Evolutionary conservation across 2,113 vertebrate species (phyloP), one percentile per base, ranked within the genome.

Genomic region (Hydrochoerus hydrochaeris): DNA sequence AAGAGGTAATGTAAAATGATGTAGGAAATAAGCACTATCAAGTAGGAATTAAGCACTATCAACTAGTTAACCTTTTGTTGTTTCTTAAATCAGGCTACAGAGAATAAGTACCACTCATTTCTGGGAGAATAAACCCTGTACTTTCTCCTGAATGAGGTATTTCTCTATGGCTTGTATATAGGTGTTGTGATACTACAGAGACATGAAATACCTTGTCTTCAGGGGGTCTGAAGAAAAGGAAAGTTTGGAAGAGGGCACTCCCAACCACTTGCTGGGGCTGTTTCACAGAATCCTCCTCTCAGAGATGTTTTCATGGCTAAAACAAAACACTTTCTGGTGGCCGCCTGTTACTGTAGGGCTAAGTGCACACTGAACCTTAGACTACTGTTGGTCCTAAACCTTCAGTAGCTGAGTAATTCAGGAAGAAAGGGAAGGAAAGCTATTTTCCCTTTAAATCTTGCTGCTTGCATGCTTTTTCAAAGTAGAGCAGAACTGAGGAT

Each of bases 1-100:
- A 20, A 69, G 57, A 89, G 38, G 87, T 80, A 95, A 95, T 57
- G 88, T 44, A 94, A 69, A 30, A 17, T 52, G 54, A 75, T 46
- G 6, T 90, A 85, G 41, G 69, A 81, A 84, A 41, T 65, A 57
- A 93, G 4, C 32, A 38, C 5, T 14, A 22, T 87, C 62, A 49
- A 10, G 46, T 60, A 13, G 2, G 69, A 81, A 84, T n/a, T 65
- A 57, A 93, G 4, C 32, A 38, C 5, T 14, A 22, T 87, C 62
- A 49, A 10, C 52, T 60, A 13, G 2, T 87, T 93, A 38, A 5
- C 5, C 24, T 41, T 87, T 75, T 84, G 24, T 9, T 85, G 22
- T 35, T 75, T 71, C 2, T n/a, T 67, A 63, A 19, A 44, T 71
- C 35, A 19, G 62, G 32, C 46, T 75, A 38, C 38, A 78, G 82